Percentiles rank a stretch among this genome's conserved stretches.
These are phyloP conservation scores for Gymnoscelis rufifasciata DNA, from an alignment of 2,888 invertebrate species.

Conservation along the genomic window DNA sequence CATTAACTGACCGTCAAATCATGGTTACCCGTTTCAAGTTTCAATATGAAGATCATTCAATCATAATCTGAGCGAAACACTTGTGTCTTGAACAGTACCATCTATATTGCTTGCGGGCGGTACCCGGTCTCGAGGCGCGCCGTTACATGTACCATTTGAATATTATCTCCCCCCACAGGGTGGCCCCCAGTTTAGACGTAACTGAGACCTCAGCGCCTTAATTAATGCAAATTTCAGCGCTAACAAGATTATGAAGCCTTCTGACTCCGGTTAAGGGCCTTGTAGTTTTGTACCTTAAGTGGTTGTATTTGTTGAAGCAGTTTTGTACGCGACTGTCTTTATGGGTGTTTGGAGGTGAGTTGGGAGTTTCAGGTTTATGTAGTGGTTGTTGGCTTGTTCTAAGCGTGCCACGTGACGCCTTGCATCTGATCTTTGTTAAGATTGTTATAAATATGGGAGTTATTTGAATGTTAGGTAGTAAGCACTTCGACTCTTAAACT, in stretches of 20 bases:
- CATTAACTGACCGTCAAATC: too few species aligned
- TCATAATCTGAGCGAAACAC: slow-evolving; percentile 28
- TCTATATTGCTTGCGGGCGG: slow-evolving; percentile 75
- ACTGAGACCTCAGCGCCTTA: slow-evolving; percentile 69
- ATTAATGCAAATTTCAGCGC: slow-evolving; percentile 80
- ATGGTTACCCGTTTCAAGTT: too few species aligned
- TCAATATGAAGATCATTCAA: too few species aligned
- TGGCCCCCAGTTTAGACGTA: slow-evolving; percentile 60
- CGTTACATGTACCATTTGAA: slow-evolving; percentile 80
- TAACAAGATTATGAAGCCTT: slow-evolving; percentile 79
- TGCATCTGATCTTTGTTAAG: too few species aligned
- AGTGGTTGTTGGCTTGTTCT: slow-evolving; percentile 5
- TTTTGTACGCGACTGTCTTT: slow-evolving; percentile 32
- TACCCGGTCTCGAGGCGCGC: slow-evolving; percentile 59
- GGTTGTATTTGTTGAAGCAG: slow-evolving; percentile 42
- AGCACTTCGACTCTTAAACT: too few species aligned
- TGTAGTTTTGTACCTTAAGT: slow-evolving; percentile 40
- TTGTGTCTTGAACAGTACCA: slow-evolving; percentile 41
- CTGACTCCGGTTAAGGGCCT: slow-evolving; percentile 59
- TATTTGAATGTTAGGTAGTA: too few species aligned
- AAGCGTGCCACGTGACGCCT: too few species aligned
- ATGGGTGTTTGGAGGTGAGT: slow-evolving; percentile 27
- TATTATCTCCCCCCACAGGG: slow-evolving; percentile 66
- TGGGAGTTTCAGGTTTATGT: slow-evolving; percentile 14
- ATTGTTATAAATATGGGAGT: too few species aligned